phyloP scores from a whole-genome alignment of 2,797 vertebrate genomes.

The Megalops cyprinoides region DNA sequence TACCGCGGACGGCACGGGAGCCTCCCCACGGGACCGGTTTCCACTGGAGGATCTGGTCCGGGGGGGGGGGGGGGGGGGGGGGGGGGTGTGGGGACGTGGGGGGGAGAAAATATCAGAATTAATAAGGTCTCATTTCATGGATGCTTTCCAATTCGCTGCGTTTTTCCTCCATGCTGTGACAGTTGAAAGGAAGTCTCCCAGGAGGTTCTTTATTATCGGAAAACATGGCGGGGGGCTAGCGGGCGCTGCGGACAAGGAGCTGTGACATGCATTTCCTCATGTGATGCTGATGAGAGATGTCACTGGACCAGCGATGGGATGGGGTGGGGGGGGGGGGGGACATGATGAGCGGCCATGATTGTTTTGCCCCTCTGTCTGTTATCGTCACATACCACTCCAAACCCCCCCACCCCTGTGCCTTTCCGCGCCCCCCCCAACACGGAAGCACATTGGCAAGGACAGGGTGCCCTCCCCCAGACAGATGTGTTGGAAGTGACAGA shows the following conservation, averaged over 20 bases:
- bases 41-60: background rate
- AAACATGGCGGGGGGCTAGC: background rate
- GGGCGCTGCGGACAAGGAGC: background rate
- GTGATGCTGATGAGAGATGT: background rate
- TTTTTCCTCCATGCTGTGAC: background rate
- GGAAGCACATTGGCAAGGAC: background rate
- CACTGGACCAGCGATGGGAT: background rate
- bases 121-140: constrained; percentile 21
- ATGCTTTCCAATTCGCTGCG: background rate
- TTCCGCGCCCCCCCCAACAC: background rate
- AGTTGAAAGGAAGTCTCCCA: background rate
- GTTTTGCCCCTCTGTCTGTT: background rate
- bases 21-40: background rate
- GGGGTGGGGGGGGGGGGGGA: background rate
- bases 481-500: constrained; percentile 9
- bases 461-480: background rate
- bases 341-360: constrained; percentile 4
- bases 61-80: background rate
- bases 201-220: background rate
- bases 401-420: background rate
- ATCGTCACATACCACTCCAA: too few species aligned
- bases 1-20: background rate
- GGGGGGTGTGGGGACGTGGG: too few species aligned
- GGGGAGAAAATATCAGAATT: constrained; percentile 14
- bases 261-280: background rate